phyloP scores from a whole-genome alignment of 2,797 vertebrate genomes.

The Gymnopithys bicolor region DNA sequence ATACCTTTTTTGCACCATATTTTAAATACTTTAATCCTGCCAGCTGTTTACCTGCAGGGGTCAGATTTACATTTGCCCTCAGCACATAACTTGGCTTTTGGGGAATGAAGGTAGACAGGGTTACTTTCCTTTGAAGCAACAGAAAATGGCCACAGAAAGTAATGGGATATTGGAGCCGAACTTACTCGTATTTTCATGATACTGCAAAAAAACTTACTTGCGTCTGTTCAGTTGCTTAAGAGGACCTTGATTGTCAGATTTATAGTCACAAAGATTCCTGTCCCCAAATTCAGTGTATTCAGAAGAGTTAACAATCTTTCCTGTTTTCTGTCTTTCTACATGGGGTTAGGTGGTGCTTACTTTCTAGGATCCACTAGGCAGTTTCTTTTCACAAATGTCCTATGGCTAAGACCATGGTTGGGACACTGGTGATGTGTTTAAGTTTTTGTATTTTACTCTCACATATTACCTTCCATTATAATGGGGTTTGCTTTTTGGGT shows the following conservation, averaged over 20 bases:
- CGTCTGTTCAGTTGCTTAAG: background rate
- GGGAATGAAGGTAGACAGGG: background rate
- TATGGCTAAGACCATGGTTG: background rate
- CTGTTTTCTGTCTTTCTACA: background rate
- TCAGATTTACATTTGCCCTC: conserved; percentile 45
- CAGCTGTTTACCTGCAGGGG: conserved; percentile 61
- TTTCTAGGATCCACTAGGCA: background rate
- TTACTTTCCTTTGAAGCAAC: conserved; percentile 26
- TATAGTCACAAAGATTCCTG: background rate
- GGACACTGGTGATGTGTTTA: background rate
- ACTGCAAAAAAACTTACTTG: background rate
- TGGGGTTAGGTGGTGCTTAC: background rate
- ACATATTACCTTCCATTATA: background rate
- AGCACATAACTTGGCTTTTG: background rate
- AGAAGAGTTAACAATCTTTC: background rate
- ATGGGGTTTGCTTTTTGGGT: background rate
- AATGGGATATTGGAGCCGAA: background rate
- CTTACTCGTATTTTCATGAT: background rate
- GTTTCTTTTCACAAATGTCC: background rate
- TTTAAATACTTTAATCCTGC: conserved; percentile 55
- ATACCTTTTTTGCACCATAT: background rate
- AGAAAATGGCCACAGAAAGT: background rate
- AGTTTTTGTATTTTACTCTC: background rate
- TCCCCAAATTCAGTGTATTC: background rate
- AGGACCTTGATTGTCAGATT: background rate